Conservation (phyloP, 2,888 invertebrate species). For the Mechanitis messenoides region DNA sequence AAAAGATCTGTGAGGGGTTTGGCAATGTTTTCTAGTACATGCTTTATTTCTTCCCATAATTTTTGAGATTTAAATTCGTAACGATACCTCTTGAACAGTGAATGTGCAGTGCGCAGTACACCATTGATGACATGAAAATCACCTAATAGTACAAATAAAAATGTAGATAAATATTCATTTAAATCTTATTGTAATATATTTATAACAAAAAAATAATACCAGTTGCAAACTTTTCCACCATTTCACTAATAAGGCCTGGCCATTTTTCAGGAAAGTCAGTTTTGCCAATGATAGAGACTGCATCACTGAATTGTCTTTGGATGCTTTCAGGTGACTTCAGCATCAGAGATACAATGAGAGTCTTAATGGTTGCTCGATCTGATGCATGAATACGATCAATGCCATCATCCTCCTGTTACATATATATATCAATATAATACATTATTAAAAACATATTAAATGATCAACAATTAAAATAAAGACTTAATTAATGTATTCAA, state of each 20-base stretch:
- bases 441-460: too few species aligned
- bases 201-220: slow-evolving; percentile 52
- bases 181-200: slow-evolving; percentile 7
- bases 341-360: slow-evolving; percentile 93
- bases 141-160: slow-evolving; percentile 65
- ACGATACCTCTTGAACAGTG: slow-evolving; percentile 96
- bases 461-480: too few species aligned
- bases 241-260: slow-evolving; percentile 93
- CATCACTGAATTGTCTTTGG: slow-evolving; percentile 96
- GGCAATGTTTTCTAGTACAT: slow-evolving; percentile 95
- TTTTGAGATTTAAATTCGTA: slow-evolving; percentile 96
- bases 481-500: too few species aligned
- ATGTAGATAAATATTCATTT: not conserved
- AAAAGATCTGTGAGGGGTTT: slow-evolving; percentile 95
- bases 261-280: slow-evolving; percentile 98
- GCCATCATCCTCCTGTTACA: slow-evolving; percentile 80
- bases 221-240: slow-evolving; percentile 93
- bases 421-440: too few species aligned
- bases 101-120: slow-evolving; percentile 95
- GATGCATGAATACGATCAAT: slow-evolving; percentile 85
- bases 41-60: slow-evolving; percentile 97
- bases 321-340: slow-evolving; percentile 91
- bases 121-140: slow-evolving; percentile 97
- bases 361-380: slow-evolving; percentile 89
- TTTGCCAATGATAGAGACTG: slow-evolving; percentile 96